Base-by-base conservation (phyloP, 2,888 invertebrate genomes). In the Apodemia duryi region DNA sequence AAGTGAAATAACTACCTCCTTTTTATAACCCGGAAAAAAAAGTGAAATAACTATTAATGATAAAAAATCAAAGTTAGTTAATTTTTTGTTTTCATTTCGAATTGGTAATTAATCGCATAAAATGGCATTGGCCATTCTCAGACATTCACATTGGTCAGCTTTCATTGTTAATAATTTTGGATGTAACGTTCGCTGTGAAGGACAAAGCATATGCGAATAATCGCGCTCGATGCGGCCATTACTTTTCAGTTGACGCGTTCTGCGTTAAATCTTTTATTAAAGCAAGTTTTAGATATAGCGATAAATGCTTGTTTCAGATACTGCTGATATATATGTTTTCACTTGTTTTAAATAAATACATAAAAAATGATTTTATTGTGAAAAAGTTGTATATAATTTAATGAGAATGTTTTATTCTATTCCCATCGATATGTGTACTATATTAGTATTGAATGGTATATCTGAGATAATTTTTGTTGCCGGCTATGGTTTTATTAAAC, bases 401-500 rank as follows among this genome's bases (percentile, higher is more conserved):
- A 46, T 21, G 32, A 43, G 49, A 62, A 13, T 43, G 41, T 41
- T 54, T 57, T 63, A 66, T 46, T 46, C 66, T 63, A 72, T 69
- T 73, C 74, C 72, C 74, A 73, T 75, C 71, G 71, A 70, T 68
- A 70, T 69, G 68, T 72, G 66, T 57, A 57, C 61, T 64, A 29
- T 35, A 62, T 65, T 67, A 63, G 38, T 66, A 54, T 63, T 68
- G 67, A 64, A 69, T 60, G 57, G 66, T 61, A 67, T 61, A 65
- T 70, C 62, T 68, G 62, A 63, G 64, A 69, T 68, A 66, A 76
- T 80, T 80, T 86, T 73, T 77, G 82, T 85, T 85, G 82, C 84
- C 80, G 82, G 83, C 83, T 87, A 84, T 84, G 83, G 84, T 86
- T 83, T 86, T 82, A 83, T 89, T 77, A 86, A 89, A 88, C 86